Base-by-base conservation (phyloP, 2,888 invertebrate genomes). In the Brachypterus glaber region DNA sequence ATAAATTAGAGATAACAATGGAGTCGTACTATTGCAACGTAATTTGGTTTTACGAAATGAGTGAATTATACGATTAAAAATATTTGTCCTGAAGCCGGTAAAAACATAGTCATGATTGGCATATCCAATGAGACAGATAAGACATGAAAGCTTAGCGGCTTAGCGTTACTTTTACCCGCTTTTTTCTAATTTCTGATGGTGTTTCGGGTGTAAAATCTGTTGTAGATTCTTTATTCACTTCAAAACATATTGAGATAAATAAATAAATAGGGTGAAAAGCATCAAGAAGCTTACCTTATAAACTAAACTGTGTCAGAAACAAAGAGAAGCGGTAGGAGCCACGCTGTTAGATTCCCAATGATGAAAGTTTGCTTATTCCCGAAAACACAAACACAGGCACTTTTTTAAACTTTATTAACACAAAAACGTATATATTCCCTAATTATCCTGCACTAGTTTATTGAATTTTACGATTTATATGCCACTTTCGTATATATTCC, bases 291-390 rank as follows among this genome's bases (percentile, higher is more conserved):
- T 64, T 60, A 66, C 66, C 64, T 64, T 62, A 55, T 51, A n/a
- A 58, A 49, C 45, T 51, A 53, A 57, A 57, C 51, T 46, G 52
- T 58, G 59, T 58, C 58, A 62, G 65, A 63, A 65, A 65, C 64
- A 66, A 66, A 66, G 65, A 61, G 61, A 63, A 62, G 63, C 64
- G 57, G 59, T 58, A 53, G 57, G 52, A 64, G 66, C 66, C 66
- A 66, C 66, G 66, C 66, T 66, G 66, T 54, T 64, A 57, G 54
- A 39, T 57, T 58, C 54, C 55, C 57, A 57, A 54, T 59, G 51
- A 54, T 54, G 54, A 55, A 48, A 52, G 54, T 53, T 59, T 55
- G 57, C 58, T 58, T 57, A 50, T 51, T 51, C 49, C 47, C 49
- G 55, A 56, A 55, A 58, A 60, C 63, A 58, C 47, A 58, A 58